Percentiles rank a stretch among this genome's conserved stretches.
Conservation (phyloP, 2,113 vertebrate species). For the Donacobius atricapilla region DNA sequence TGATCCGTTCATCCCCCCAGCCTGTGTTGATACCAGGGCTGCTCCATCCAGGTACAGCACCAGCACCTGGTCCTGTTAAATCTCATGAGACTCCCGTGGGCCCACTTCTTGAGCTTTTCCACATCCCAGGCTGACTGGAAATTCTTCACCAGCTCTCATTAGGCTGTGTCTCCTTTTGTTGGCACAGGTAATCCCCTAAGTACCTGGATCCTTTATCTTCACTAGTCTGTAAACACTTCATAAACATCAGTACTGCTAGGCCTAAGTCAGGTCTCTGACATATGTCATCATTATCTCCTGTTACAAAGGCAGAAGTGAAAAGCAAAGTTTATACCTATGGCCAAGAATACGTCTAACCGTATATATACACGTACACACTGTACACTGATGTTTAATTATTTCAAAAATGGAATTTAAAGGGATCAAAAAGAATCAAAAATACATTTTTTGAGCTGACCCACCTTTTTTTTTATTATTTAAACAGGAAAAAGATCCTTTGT, state of each 20-base stretch:
- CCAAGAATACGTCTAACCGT: neutral
- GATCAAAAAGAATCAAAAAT: neutral
- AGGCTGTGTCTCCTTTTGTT: neutral
- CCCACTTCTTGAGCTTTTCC: rapidly evolving
- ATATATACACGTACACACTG: neutral
- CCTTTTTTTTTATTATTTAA: neutral
- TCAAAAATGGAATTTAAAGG: neutral
- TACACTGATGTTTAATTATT: neutral
- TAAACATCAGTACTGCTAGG: neutral
- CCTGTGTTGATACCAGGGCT: neutral
- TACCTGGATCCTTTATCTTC: neutral
- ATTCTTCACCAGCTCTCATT: neutral
- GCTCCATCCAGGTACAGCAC: neutral
- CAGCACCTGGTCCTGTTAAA: neutral
- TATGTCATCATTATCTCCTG: neutral
- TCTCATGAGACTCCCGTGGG: neutral
- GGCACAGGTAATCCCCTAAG: neutral
- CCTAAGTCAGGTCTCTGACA: neutral
- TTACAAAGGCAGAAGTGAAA: neutral
- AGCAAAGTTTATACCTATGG: neutral
- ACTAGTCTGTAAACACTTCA: neutral
- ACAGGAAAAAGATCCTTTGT: neutral
- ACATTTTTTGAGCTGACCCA: neutral
- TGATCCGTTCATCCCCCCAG: neutral
- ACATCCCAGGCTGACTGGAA: neutral